Percentiles rank a stretch among this genome's conserved stretches.
These are phyloP conservation scores for Tanytarsus gracilentus DNA, from an alignment of 2,888 invertebrate species.

Conservation along the genomic window DNA sequence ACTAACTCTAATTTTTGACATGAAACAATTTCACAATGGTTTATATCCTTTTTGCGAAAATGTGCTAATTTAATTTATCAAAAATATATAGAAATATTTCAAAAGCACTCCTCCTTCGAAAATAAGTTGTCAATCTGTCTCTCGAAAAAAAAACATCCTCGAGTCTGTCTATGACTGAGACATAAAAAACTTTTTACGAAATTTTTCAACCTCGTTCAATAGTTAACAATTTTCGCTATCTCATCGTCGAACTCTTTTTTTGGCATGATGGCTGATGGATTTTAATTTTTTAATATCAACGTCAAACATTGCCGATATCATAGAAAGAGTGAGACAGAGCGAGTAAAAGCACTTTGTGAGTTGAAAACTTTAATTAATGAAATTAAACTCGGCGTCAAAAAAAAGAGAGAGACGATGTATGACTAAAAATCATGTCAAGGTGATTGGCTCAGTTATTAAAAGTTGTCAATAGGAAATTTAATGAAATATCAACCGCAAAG, in stretches of 20 bases:
- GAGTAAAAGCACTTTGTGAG: background rate
- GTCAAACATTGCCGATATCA: conserved; percentile 14
- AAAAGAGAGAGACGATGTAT: too few species aligned
- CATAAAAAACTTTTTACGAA: background rate
- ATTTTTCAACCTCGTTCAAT: background rate
- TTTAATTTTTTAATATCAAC: conserved; percentile 27
- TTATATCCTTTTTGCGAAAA: background rate
- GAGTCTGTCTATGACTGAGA: background rate
- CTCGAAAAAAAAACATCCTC: background rate
- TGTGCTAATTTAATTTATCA: conserved; percentile 9
- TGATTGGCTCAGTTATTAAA: too few species aligned
- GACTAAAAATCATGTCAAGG: too few species aligned
- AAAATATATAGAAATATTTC: too few species aligned
- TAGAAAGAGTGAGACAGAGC: background rate
- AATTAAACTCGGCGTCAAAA: conserved; percentile 16
- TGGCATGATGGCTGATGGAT: conserved; percentile 7
- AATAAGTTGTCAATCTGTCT: conserved; percentile 27
- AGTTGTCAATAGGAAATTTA: too few species aligned
- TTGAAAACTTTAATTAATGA: conserved; percentile 27
- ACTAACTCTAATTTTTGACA: background rate
- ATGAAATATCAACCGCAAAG: too few species aligned
- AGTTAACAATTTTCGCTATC: conserved; percentile 15
- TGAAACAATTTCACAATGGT: background rate
- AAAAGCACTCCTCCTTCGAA: conserved; percentile 1
- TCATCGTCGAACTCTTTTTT: background rate